Conservation (phyloP, 1,140 invertebrate species). For the Holotrichia oblita region DNA sequence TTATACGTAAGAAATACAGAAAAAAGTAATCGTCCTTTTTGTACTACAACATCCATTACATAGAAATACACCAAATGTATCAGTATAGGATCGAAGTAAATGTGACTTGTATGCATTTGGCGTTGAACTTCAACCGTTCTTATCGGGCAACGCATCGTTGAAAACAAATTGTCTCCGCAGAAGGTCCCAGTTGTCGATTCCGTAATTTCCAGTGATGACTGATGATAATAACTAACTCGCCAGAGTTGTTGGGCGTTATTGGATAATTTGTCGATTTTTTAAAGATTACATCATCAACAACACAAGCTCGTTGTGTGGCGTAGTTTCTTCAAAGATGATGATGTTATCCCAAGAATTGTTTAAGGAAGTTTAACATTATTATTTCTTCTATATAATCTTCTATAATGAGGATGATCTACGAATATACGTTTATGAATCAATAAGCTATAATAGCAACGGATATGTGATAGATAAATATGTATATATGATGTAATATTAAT, state of each 20-base stretch:
- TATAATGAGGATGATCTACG: background rate
- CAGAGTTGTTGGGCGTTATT: background rate
- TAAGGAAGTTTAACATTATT: background rate
- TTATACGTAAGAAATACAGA: no score
- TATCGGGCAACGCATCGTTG: background rate
- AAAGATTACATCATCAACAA: background rate
- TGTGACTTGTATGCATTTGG: background rate
- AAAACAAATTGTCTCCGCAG: background rate
- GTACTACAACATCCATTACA: no score
- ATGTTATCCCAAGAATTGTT: background rate
- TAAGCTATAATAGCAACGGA: background rate
- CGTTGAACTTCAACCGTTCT: background rate
- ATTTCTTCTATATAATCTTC: background rate
- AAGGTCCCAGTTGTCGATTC: background rate
- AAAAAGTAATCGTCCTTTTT: no score
- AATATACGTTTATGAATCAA: background rate
- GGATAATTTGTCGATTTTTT: conserved; percentile 2
- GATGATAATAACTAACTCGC: background rate
- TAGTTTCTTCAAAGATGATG: background rate
- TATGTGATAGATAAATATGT: background rate
- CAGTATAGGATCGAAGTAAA: no score
- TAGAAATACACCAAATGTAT: no score
- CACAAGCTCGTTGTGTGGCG: background rate
- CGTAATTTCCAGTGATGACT: background rate
- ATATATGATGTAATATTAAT: no score